These are phyloP conservation scores for Papilio helenus DNA, from an alignment of 1,140 invertebrate genomes.

Conservation along the genomic window DNA sequence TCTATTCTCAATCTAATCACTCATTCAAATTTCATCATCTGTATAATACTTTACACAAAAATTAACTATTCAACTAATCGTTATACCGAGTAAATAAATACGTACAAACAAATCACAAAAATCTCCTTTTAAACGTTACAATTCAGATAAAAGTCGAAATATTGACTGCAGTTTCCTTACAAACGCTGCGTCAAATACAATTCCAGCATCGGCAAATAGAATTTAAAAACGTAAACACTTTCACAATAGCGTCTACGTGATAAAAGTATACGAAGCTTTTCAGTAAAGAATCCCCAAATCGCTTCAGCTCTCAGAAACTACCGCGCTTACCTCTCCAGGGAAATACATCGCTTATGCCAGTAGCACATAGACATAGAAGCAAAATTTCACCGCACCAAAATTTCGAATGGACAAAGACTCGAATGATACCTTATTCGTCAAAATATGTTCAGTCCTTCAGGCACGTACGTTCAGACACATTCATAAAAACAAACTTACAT, in stretches of 20 bases:
- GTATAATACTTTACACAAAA: too few relatives aligned
- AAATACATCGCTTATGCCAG: not conserved
- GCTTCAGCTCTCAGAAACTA: slow-evolving; percentile 19
- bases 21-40: too few relatives aligned
- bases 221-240: slow-evolving; percentile 28
- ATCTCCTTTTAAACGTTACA: not conserved
- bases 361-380: not conserved
- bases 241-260: slow-evolving; percentile 17
- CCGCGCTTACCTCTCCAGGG: slow-evolving; percentile 12
- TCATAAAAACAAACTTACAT: too few relatives aligned
- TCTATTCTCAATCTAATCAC: not conserved
- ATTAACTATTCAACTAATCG: too few relatives aligned
- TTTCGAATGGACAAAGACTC: too few relatives aligned
- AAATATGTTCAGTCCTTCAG: too few relatives aligned
- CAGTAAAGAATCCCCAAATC: slow-evolving; percentile 5
- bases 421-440: too few relatives aligned
- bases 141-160: not conserved
- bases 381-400: not conserved
- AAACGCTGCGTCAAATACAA: not conserved
- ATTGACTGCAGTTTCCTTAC: slow-evolving; percentile 10
- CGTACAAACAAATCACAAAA: not conserved
- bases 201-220: slow-evolving; percentile 22
- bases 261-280: slow-evolving; percentile 19
- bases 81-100: not conserved
- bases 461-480: too few relatives aligned